Base-by-base conservation (phyloP, 2,797 vertebrate species). In the Halcyon leucocephala region DNA sequence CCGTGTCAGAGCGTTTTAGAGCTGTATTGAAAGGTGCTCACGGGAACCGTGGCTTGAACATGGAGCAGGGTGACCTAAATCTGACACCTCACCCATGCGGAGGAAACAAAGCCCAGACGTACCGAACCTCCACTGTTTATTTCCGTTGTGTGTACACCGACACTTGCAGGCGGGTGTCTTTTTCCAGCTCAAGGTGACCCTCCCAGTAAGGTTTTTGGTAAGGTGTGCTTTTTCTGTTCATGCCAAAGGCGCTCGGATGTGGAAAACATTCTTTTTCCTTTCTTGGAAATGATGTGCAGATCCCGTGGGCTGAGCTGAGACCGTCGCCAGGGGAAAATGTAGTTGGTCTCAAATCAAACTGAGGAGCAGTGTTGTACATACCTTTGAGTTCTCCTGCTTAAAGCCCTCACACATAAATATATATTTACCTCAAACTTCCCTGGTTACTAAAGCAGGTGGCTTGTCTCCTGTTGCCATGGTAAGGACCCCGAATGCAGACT, bases 31-130 rank as follows among this genome's bases (percentile, higher is more conserved):
- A 86, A 90, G 86, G 55, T 37, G 79, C 90, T 92, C 18, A 6
- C 31, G 1, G 88, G 86, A 94, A 49, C 73, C 20, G 9, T 8
- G 9, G 86, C 44, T 89, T 46, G 67, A 74, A 52, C 57, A 6
- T 1, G 2, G 88, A 77, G 83, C 66, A 3, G 77, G 42, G 31
- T 97, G 93, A 96, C 95, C 92, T 96, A 93, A 94, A 96, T 93
- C 93, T 93, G 93, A 92, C 93, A 95, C 90, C 83, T 95, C 25
- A 21, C 88, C 71, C 64, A 5, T 62, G 88, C 10, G 13, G 70
- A 66, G 84, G 33, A 49, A 65, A 62, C 91, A 78, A 93, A 94
- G 78, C 92, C 77, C 74, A 82, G 88, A 31, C 16, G 42, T 1
- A 13, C 28, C 26, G 24, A 35, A 66, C 55, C 74, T 80, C 58